Evolutionary conservation across 2,113 vertebrate species (phyloP).

Genomic region (Spea bombifrons): DNA sequence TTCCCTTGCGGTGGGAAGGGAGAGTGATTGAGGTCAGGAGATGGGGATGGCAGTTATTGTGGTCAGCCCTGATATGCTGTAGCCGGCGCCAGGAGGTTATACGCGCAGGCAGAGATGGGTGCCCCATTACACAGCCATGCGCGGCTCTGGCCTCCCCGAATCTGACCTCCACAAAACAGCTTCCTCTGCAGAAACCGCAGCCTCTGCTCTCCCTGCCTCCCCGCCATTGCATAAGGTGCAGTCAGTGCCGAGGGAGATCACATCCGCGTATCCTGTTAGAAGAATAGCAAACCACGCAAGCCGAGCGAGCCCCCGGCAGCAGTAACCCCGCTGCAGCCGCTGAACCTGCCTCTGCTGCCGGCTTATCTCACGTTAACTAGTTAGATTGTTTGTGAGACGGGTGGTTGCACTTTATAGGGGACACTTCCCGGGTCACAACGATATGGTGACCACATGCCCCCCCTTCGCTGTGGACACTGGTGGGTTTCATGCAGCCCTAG

Average conservation of each 20-base stretch:
- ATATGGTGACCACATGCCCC: too few relatives aligned
- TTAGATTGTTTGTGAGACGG: too few relatives aligned
- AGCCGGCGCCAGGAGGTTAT: constrained; percentile 13
- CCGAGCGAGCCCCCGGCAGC: too few relatives aligned
- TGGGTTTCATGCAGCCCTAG: too few relatives aligned
- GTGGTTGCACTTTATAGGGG: too few relatives aligned
- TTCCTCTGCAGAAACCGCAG: constrained; percentile 30
- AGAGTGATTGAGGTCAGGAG: constrained; percentile 30
- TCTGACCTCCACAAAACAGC: constrained; percentile 9
- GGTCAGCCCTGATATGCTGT: constrained; percentile 11
- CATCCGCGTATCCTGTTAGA: too few relatives aligned
- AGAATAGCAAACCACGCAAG: too few relatives aligned
- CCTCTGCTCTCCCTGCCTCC: background rate
- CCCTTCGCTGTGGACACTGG: too few relatives aligned
- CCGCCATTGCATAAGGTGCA: constrained; percentile 25
- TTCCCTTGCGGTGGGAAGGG: constrained; percentile 29
- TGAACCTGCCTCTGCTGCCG: too few relatives aligned
- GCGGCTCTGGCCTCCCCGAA: background rate
- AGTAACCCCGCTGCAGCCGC: too few relatives aligned
- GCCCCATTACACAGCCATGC: constrained; percentile 19
- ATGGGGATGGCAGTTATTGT: constrained; percentile 38
- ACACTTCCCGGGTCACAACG: too few relatives aligned
- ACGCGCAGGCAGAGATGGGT: background rate
- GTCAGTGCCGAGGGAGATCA: background rate
- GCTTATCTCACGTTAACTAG: too few relatives aligned